Evolutionary conservation across 2,888 invertebrate species (phyloP), one percentile per base, ranked within the genome.

Genomic region (Sarcophaga variegata): DNA sequence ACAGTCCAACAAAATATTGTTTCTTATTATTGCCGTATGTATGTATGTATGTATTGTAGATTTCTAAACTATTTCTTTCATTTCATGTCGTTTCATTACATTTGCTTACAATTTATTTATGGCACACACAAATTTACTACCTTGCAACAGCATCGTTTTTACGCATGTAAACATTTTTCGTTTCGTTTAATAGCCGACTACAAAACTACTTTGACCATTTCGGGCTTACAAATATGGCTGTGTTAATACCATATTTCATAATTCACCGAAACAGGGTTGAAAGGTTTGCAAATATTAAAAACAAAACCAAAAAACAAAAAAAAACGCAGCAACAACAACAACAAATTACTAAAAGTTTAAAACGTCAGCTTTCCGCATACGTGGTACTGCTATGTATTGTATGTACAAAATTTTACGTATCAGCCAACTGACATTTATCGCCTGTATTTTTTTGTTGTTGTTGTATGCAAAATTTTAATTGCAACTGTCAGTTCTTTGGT

Each of bases 401-500:
- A 63, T n/a, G 66, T 70, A 71, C 66, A 77, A 81, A 79, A 76
- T 75, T 66, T 75, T 79, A 45, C 67, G 70, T 72, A 74, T 71
- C 59, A 69, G 27, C 59, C 64, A 49, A 62, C 86, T 87, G 86
- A 87, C 83, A 84, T 81, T 87, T 84, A 87, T 84, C 66, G 86
- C 47, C 79, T 49, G 78, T 75, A 47, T 54, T 54, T 54, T 8
- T 37, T 54, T n/a, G 60, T 74, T 74, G 12, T 60, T 54, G 54
- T 47, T 85, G 76, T 85, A 59, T 81, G 67, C 67, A 78, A 47
- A 84, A 84, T 45, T 84, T 87, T 87, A 84, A 86, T 86, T 86
- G 83, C 86, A 86, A 86, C 86, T 86, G 86, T 86, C 86, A 86
- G 86, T 60, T 83, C 14, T 83, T 83, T 83, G 83, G 83, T 86